A percentile compares a stretch with the other conserved stretches of the same genome.
Evolutionary conservation across 2,888 invertebrate genomes (phyloP).

Genomic region (Bruchidius siliquastri): DNA sequence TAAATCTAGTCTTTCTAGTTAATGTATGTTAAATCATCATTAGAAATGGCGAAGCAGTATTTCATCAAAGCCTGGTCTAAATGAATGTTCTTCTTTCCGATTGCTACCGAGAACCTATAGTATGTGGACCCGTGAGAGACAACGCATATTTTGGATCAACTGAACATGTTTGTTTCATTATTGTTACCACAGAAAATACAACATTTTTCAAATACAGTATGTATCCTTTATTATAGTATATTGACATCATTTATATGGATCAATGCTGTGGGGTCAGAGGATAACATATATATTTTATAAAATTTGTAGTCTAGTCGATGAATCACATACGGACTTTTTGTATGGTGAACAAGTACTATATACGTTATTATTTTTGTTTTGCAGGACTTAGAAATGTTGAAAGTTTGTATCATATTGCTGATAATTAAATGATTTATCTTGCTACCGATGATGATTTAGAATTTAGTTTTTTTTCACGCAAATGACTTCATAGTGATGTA

Average conservation of each 20-base stretch:
- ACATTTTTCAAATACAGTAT: neutral
- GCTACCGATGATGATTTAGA: neutral
- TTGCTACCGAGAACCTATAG: too few species aligned
- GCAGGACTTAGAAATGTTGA: neutral
- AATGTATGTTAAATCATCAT: too few species aligned
- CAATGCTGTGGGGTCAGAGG: neutral
- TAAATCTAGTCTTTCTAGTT: too few species aligned
- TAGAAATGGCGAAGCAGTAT: too few species aligned
- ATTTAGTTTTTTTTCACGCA: too few species aligned
- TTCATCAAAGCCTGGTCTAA: too few species aligned
- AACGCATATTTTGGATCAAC: too few species aligned
- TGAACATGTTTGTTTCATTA: too few species aligned
- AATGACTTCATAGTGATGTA: too few species aligned
- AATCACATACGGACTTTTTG: neutral
- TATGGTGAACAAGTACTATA: neutral
- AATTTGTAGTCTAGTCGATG: neutral
- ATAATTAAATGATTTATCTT: neutral
- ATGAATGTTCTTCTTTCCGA: too few species aligned
- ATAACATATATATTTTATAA: neutral
- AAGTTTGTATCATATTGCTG: neutral
- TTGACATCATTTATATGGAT: neutral
- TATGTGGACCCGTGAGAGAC: too few species aligned
- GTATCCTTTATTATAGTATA: neutral
- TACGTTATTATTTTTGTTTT: neutral
- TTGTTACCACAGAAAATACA: too few species aligned